Percentiles rank a stretch among this genome's conserved stretches.
Evolutionary conservation across 92 coral and sea anemone genomes (phyloP).

Genomic region (Phenganax marumi): DNA sequence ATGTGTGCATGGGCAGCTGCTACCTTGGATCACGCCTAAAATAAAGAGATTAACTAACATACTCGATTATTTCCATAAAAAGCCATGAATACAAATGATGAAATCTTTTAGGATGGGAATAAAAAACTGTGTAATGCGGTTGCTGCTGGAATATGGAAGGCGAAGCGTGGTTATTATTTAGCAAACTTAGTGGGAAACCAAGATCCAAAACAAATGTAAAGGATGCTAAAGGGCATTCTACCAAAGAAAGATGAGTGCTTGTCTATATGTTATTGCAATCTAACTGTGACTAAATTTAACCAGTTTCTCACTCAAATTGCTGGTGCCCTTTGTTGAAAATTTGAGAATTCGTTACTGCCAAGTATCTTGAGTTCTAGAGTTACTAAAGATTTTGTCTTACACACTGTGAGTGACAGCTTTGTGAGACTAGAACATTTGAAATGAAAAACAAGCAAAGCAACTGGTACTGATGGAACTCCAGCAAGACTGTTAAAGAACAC

Average conservation of each 20-base stretch:
- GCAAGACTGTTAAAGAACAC: slow-evolving; percentile 36
- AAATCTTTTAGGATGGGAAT: slow-evolving; percentile 46
- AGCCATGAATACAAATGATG: slow-evolving; percentile 53
- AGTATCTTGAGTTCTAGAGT: slow-evolving; percentile 46
- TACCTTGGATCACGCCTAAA: slow-evolving; percentile 8
- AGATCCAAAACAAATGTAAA: slow-evolving; percentile 38
- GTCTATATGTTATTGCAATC: not conserved
- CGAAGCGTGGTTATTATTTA: slow-evolving; percentile 27
- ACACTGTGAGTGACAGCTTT: slow-evolving; percentile 52
- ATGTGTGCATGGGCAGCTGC: not conserved
- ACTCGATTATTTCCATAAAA: slow-evolving; percentile 57
- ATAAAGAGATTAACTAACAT: slow-evolving; percentile 33
- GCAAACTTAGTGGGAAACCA: slow-evolving; percentile 21
- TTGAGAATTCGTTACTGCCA: slow-evolving; percentile 18
- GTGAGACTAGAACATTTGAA: slow-evolving; percentile 51
- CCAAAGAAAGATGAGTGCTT: not conserved
- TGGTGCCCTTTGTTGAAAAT: slow-evolving; percentile 47
- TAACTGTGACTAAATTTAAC: slow-evolving; percentile 27
- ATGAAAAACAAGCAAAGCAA: slow-evolving; percentile 41
- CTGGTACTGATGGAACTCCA: slow-evolving; percentile 37
- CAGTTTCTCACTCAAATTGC: slow-evolving; percentile 39
- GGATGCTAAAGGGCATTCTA: slow-evolving; percentile 9
- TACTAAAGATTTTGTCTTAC: slow-evolving; percentile 47
- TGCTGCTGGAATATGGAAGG: slow-evolving; percentile 39
- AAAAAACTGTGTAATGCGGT: slow-evolving; percentile 49